Evolutionary conservation across 2,113 vertebrate species (phyloP).

Genomic region (Caloenas nicobarica): DNA sequence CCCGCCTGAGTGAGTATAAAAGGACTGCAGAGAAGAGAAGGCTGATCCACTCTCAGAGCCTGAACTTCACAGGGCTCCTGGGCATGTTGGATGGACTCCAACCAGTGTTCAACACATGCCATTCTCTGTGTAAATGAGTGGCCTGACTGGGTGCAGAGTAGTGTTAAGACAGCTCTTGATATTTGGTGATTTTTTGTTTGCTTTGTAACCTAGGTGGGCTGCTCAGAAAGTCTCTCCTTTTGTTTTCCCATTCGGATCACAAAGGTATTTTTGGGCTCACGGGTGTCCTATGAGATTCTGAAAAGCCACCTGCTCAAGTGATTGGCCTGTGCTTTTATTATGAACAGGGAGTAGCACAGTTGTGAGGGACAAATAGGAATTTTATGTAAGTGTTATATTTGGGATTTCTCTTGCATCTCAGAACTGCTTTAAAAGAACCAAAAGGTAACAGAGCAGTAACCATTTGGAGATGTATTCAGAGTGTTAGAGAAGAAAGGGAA

Average conservation of each 20-base stretch:
- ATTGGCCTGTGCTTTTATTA: background rate
- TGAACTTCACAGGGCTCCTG: background rate
- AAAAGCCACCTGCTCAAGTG: background rate
- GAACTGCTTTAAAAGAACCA: background rate
- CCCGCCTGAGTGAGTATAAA: background rate
- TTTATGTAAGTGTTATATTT: background rate
- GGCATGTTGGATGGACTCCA: background rate
- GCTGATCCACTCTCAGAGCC: background rate
- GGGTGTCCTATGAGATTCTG: background rate
- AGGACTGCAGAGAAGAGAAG: background rate
- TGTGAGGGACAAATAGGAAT: background rate
- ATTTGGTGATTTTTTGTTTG: background rate
- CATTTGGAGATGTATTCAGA: background rate
- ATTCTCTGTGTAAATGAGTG: background rate
- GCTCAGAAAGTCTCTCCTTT: background rate
- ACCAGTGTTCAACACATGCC: accelerated
- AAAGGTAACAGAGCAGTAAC: background rate
- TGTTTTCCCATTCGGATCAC: background rate
- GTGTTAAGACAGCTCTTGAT: background rate
- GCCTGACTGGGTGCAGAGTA: background rate
- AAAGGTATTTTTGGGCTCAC: background rate
- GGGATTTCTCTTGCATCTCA: background rate
- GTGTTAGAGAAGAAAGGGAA: background rate
- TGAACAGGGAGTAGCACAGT: background rate
- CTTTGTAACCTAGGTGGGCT: background rate